phyloP scores from a whole-genome alignment of 2,797 vertebrate genomes.

The Tachyglossus aculeatus region DNA sequence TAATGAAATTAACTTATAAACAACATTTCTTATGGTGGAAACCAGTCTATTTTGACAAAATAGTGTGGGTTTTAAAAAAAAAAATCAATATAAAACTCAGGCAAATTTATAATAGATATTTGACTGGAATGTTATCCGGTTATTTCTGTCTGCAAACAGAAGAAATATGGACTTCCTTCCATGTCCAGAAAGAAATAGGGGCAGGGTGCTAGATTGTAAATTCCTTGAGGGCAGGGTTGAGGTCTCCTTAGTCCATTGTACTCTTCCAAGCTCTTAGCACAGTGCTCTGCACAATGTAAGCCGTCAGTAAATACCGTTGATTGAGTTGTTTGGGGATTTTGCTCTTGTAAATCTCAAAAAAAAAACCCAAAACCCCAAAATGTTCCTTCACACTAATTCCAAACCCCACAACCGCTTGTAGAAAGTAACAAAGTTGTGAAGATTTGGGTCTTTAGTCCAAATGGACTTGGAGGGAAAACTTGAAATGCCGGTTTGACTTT shows the following conservation, averaged over 20 bases:
- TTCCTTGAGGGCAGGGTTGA: too few relatives aligned
- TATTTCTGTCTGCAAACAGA: constrained; percentile 19
- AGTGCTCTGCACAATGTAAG: too few relatives aligned
- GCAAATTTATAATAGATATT: too few relatives aligned
- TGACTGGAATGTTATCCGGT: constrained; percentile 40
- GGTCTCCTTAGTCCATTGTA: too few relatives aligned
- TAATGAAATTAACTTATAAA: constrained; percentile 49
- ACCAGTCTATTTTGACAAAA: constrained; percentile 34
- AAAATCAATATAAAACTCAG: too few relatives aligned
- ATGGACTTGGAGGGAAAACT: constrained; percentile 3
- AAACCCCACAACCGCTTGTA: too few relatives aligned
- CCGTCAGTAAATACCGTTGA: too few relatives aligned
- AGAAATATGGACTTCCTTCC: constrained; percentile 1
- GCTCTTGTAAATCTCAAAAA: too few relatives aligned
- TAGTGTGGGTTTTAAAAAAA: constrained; percentile 47
- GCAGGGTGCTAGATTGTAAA: constrained; percentile 31
- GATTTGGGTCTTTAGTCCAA: not conserved
- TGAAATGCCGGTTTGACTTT: constrained; percentile 33
- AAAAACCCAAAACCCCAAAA: too few relatives aligned
- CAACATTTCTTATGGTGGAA: constrained; percentile 33
- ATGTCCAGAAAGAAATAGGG: constrained; percentile 49
- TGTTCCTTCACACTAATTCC: too few relatives aligned
- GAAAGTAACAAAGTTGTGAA: constrained; percentile 31
- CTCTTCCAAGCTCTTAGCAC: too few relatives aligned
- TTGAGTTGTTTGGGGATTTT: too few relatives aligned